A percentile compares a stretch with the other conserved stretches of the same genome.
Conservation (phyloP, 2,888 invertebrate genomes). For the Ctenicera cuprea region DNA sequence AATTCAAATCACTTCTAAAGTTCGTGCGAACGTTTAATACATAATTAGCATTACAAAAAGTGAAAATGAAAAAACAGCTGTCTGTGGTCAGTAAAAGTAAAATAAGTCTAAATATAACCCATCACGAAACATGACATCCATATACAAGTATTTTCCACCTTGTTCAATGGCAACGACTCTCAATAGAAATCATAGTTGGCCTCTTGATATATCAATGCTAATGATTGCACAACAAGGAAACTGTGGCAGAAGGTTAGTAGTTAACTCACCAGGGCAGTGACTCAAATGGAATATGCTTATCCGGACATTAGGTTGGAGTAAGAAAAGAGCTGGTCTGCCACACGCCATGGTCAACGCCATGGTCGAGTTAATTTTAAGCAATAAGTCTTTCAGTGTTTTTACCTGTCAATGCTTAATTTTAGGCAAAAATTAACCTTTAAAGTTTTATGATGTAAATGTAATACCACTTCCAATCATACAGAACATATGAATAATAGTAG, state of each 20-base stretch:
- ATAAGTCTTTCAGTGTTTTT: constrained; percentile 47
- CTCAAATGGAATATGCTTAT: constrained; percentile 47
- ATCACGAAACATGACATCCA: constrained; percentile 39
- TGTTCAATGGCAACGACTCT: constrained; percentile 67
- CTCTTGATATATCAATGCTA: constrained; percentile 66
- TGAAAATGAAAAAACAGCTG: neutral
- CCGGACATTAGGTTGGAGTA: constrained; percentile 20
- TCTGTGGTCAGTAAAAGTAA: constrained; percentile 25
- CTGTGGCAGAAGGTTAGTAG: constrained; percentile 56
- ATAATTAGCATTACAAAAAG: neutral
- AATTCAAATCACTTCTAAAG: constrained; percentile 11
- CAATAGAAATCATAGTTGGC: constrained; percentile 66
- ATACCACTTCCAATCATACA: constrained; percentile 3
- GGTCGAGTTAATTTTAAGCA: constrained; percentile 64
- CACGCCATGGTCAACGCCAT: constrained; percentile 70
- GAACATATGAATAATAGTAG: neutral
- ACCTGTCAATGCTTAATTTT: constrained; percentile 48
- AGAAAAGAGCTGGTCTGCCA: constrained; percentile 59
- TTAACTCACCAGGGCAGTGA: constrained; percentile 51
- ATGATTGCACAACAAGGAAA: constrained; percentile 57
- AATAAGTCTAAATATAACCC: constrained; percentile 39
- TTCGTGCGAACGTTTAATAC: constrained; percentile 7
- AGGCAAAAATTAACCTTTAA: constrained; percentile 46
- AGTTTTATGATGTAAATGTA: constrained; percentile 42
- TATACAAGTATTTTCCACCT: constrained; percentile 52